A percentile compares a stretch with the other conserved stretches of the same genome.
phyloP scores from a whole-genome alignment of 2,797 vertebrate genomes.

The Tympanoctomys barrerae region DNA sequence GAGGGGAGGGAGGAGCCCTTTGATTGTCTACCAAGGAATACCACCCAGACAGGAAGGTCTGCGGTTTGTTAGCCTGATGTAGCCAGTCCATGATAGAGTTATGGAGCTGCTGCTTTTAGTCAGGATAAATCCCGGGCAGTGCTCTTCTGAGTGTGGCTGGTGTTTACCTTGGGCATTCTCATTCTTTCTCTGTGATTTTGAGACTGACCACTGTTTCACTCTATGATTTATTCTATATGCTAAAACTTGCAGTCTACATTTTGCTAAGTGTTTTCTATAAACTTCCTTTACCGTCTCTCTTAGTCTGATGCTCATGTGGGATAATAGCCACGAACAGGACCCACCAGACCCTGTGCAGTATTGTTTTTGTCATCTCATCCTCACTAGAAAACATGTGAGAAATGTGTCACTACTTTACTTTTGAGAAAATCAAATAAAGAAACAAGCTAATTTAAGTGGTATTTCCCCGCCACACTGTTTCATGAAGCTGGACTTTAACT shows the following conservation, averaged over 20 bases:
- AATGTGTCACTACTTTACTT: constrained; percentile 18
- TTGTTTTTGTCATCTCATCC: neutral
- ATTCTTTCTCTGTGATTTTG: neutral
- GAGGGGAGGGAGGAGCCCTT: constrained; percentile 37
- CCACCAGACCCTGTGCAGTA: neutral
- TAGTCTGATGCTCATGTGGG: neutral
- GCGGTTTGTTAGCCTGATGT: neutral
- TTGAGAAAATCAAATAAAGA: constrained; percentile 49
- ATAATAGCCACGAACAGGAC: neutral
- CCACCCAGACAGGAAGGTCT: constrained; percentile 13
- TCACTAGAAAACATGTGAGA: constrained; percentile 25
- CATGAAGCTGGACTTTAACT: constrained; percentile 10
- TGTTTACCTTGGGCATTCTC: neutral
- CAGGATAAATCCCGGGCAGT: neutral
- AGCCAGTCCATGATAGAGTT: neutral
- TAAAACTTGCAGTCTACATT: neutral
- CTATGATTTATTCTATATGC: neutral
- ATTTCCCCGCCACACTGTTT: neutral
- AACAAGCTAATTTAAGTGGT: neutral
- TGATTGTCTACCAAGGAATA: constrained; percentile 56
- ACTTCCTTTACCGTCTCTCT: neutral
- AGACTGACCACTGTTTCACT: neutral
- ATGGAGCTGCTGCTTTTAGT: neutral
- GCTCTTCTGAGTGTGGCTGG: neutral
- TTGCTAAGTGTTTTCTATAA: neutral